Evolutionary conservation across 2,797 vertebrate genomes (phyloP), one percentile per base, ranked within the genome.

Genomic region (Fistularia tabacaria): DNA sequence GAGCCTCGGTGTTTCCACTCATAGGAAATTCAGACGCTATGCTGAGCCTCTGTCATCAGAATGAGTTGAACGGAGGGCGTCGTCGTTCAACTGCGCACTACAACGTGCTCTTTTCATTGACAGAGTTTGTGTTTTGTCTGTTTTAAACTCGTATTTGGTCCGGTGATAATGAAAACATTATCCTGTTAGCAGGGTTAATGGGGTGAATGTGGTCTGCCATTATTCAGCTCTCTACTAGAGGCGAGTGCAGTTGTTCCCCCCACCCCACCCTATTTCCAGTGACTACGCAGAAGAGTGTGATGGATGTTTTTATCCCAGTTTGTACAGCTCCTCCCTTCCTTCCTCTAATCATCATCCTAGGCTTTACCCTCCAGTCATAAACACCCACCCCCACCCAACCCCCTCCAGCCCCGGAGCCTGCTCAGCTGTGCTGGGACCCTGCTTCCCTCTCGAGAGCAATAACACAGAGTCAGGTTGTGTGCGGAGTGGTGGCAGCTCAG

Each of bases 281-380:
- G 64, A 75, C 46, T 53, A 61, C 53, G 40, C 54, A 53, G 58
- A 63, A 40, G 50, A 46, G 9, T 71, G 51, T 46, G 57, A 59
- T 0, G 36, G 59, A 69, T 73, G 66, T 76, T 74, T 80, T 56
- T 59, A 64, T 71, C 45, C 45, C 41, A 25, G 14, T 43, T 54
- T 61, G 57, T 58, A 55, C 47, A 66, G 57, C 70, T 64, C 65
- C 75, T 69, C 64, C 75, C 65, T 80, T 77, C 80, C 75, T 85
- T 80, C 71, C 76, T 77, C 42, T 45, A 14, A 59, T 54, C 43
- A 14, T 48, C 10, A 3, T 64, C 59, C 2, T 10, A 9, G 62
- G 57, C 67, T 37, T 57, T 14, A 66, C 49, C 58, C 62, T 14
- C 37, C 38, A 50, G 66, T 62, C 36, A 63, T 9, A 36, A 25